These are phyloP conservation scores for Penaeus vannamei DNA, from an alignment of 1,140 invertebrate species.

Conservation along the genomic window DNA sequence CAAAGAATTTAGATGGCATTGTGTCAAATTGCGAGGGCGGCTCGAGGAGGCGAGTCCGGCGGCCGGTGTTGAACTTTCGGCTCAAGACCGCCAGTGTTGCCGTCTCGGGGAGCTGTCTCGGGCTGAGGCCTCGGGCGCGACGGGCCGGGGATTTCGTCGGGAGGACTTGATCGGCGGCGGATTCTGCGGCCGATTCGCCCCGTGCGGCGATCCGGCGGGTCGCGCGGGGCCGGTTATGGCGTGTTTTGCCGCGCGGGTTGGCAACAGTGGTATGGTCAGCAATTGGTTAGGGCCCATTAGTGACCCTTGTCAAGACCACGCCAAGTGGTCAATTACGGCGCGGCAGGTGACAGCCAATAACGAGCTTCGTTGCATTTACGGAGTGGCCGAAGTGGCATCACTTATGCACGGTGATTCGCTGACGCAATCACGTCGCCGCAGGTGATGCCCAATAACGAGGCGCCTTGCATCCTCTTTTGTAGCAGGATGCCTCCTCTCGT, in stretches of 20 bases:
- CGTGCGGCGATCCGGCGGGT: not conserved
- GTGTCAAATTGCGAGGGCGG: conserved; percentile 53
- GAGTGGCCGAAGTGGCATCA: conserved; percentile 21
- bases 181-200: not conserved
- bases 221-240: no score
- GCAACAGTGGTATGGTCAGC: conserved; percentile 51
- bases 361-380: conserved; percentile 47
- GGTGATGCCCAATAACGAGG: conserved; percentile 36
- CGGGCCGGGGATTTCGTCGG: not conserved
- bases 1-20: conserved; percentile 59
- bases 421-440: conserved; percentile 23
- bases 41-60: conserved; percentile 41
- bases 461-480: conserved; percentile 31
- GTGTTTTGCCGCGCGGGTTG: not conserved
- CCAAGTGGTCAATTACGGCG: conserved; percentile 56
- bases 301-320: conserved; percentile 57
- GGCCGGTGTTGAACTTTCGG: conserved; percentile 47
- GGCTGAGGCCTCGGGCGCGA: not conserved
- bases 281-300: conserved; percentile 55
- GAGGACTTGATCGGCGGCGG: not conserved
- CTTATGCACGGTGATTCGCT: conserved; percentile 48
- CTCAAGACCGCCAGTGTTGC: conserved; percentile 50
- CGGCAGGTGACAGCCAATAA: conserved; percentile 55
- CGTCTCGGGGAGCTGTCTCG: not conserved
- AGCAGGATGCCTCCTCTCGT: conserved; percentile 1